Evolutionary conservation across 2,113 vertebrate species (phyloP), one percentile per base, ranked within the genome.

Genomic region (rat (Rattus norvegicus)): DNA sequence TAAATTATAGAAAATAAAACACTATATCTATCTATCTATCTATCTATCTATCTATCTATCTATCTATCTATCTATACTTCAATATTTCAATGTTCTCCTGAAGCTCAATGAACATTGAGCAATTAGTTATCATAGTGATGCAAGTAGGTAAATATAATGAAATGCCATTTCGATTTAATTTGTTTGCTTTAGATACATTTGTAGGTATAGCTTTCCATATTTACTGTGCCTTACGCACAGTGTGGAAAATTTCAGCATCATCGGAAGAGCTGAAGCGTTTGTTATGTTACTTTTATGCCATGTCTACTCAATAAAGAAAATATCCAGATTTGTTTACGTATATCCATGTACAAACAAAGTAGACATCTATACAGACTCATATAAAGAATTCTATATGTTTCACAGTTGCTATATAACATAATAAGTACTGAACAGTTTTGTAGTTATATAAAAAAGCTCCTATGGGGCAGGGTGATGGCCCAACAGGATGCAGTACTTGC

Each of bases 121-220:
- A 88, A 83, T 84, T 88, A 72, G 43, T 83, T 95, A 59, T 95
- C 39, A 92, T 6, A 47, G 22, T 77, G 43, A 93, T 77, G 10
- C 63, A 1, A 10, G 16, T 54, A 85, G n/a, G 33, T 39, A 92
- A 72, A 92, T 77, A 10, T 24, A 89, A 30, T 52, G 30, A 54
- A 79, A 80, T 88, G 8, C 7, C 88, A 61, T 85, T 91, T 88
- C 52, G 69, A 75, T 56, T 84, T 80, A 69, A 86, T 69, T 72
- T 70, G 30, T 56, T 86, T 70, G 65, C 91, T 94, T 86, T 67
- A 28, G 33, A 49, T 56, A 86, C 22, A 61, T 36, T 52, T 30
- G 22, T 39, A 87, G 3, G 33, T 13, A 39, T 28, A 91, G 54
- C 7, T 79, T 28, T 91, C 69, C 4, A 59, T 92, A 94, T 59